Conservation (phyloP, 1,140 invertebrate genomes). For the Augochlora pura region DNA sequence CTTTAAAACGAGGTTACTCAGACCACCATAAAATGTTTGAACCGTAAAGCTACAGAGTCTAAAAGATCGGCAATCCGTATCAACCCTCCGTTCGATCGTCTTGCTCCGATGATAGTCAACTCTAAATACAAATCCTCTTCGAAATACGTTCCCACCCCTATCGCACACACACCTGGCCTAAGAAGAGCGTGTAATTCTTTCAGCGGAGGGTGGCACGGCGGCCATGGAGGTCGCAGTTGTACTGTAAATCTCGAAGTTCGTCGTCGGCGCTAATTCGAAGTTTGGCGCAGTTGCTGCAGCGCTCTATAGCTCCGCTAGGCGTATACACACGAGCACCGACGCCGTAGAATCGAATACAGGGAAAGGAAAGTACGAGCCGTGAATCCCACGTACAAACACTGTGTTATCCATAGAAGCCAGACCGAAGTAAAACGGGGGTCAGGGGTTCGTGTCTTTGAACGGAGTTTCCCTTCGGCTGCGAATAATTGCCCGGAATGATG, state of each 20-base stretch:
- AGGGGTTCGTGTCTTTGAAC: constrained; percentile 44
- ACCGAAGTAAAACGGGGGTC: not conserved
- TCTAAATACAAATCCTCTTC: too few species aligned
- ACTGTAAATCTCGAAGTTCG: constrained; percentile 71
- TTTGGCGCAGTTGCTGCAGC: constrained; percentile 63
- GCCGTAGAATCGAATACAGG: constrained; percentile 5
- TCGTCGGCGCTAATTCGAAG: constrained; percentile 64
- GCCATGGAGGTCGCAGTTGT: constrained; percentile 60
- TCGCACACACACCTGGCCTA: too few species aligned
- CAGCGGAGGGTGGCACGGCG: not conserved
- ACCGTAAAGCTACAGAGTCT: too few species aligned
- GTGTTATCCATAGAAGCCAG: constrained; percentile 30
- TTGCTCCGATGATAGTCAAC: too few species aligned
- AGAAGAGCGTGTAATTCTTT: too few species aligned
- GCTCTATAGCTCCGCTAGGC: constrained; percentile 16
- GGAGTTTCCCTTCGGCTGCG: constrained; percentile 59
- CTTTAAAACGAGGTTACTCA: too few species aligned
- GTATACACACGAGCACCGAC: not conserved
- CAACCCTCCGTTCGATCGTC: too few species aligned
- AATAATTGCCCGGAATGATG: constrained; percentile 60
- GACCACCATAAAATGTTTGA: too few species aligned
- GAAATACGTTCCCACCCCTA: too few species aligned
- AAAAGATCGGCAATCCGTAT: too few species aligned
- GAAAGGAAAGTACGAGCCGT: constrained; percentile 33
- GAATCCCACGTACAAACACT: constrained; percentile 45